Percentiles rank a stretch among this genome's conserved stretches.
Evolutionary conservation across 2,888 invertebrate species (phyloP).

Genomic region (Pollenia angustigena): DNA sequence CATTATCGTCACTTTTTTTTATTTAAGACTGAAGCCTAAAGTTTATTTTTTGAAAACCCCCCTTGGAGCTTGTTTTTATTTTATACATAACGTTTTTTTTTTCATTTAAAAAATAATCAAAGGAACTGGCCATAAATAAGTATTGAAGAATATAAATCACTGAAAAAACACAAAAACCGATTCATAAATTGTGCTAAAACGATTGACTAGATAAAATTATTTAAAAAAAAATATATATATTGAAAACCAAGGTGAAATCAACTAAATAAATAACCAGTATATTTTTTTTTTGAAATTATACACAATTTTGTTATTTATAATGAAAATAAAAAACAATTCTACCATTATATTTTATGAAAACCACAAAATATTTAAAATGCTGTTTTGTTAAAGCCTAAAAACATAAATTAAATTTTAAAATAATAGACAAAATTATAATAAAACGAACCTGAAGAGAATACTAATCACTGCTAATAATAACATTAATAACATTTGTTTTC

Average conservation of each 20-base stretch:
- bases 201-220: conserved; percentile 21
- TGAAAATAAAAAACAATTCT: conserved; percentile 11
- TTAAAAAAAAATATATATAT: not conserved
- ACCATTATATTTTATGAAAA: conserved; percentile 8
- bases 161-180: conserved; percentile 21
- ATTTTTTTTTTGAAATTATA: not conserved
- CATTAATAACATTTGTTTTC: conserved; percentile 14
- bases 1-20: too few relatives aligned
- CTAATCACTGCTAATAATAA: conserved; percentile 24
- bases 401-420: conserved; percentile 45
- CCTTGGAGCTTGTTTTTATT: not conserved
- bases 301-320: not conserved
- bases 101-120: not conserved
- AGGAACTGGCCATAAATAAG: conserved; percentile 24
- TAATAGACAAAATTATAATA: not conserved
- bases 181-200: conserved; percentile 26
- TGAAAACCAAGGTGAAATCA: conserved; percentile 30
- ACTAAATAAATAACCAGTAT: conserved; percentile 2
- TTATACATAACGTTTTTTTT: not conserved
- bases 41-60: not conserved
- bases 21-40: too few relatives aligned
- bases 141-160: conserved; percentile 23
- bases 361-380: conserved; percentile 42
- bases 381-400: conserved; percentile 43
- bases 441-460: conserved; percentile 17